phyloP scores from a whole-genome alignment of 2,113 vertebrate species.

The Otis tarda region DNA sequence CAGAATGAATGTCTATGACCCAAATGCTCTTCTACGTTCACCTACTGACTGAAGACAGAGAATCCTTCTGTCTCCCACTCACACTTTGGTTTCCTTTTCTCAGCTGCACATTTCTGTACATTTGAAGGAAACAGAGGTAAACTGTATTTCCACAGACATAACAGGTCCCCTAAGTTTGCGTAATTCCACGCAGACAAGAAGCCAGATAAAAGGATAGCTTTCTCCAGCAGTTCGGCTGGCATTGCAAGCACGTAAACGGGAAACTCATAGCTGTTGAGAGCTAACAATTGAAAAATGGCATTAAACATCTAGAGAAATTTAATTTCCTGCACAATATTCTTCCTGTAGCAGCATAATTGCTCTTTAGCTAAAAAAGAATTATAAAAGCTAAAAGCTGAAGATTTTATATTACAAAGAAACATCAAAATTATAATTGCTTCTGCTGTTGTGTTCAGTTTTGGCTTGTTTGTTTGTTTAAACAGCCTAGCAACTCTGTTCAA shows the following conservation, averaged over 20 bases:
- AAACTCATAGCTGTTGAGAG: not conserved
- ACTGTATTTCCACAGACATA: not conserved
- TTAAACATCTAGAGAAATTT: constrained; percentile 9
- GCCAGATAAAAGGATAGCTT: not conserved
- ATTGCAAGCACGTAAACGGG: not conserved
- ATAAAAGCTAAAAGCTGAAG: not conserved
- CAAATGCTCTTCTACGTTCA: not conserved
- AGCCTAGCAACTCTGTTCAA: not conserved
- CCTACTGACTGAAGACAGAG: not conserved
- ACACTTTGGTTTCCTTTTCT: not conserved
- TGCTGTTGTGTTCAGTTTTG: not conserved
- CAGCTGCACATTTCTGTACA: not conserved
- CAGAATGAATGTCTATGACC: not conserved
- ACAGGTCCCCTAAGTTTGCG: not conserved
- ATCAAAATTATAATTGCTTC: not conserved
- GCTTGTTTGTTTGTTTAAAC: not conserved
- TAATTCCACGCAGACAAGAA: not conserved
- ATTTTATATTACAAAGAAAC: not conserved
- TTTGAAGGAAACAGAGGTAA: not conserved
- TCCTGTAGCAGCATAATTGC: not conserved
- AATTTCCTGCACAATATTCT: constrained; percentile 33
- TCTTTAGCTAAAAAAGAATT: constrained; percentile 9
- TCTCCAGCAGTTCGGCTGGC: not conserved
- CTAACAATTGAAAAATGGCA: not conserved
- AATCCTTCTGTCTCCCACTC: not conserved